Evolutionary conservation across 1,140 invertebrate genomes (phyloP).

Genomic region (Eupristina koningsbergeri): DNA sequence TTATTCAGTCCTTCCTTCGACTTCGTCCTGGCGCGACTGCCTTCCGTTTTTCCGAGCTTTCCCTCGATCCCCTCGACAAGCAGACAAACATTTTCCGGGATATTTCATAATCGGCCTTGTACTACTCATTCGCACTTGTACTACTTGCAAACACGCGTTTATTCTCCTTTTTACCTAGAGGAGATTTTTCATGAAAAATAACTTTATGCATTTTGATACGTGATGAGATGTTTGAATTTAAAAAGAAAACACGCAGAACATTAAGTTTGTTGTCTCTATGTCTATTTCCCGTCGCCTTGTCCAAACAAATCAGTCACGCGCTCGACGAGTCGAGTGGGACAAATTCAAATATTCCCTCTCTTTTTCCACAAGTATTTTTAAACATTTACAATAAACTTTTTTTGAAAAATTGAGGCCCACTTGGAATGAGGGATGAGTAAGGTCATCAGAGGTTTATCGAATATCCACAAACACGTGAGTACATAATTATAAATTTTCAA

Average conservation of each 20-base stretch:
- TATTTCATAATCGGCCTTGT: background rate
- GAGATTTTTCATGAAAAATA: no score
- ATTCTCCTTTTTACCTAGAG: background rate
- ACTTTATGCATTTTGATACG: background rate
- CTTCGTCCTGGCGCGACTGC: constrained; percentile 57
- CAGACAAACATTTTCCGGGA: background rate
- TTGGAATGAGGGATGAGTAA: background rate
- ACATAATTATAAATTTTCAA: background rate
- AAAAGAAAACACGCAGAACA: background rate
- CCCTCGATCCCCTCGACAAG: background rate
- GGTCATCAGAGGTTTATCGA: no score
- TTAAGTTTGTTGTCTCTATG: background rate
- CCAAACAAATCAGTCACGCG: background rate
- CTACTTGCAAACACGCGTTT: constrained; percentile 11
- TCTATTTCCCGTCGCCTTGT: background rate
- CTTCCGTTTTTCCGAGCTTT: background rate
- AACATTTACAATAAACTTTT: background rate
- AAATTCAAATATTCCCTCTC: background rate
- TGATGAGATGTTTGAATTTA: background rate
- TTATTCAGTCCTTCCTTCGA: constrained; percentile 64
- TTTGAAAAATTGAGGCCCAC: background rate
- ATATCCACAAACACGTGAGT: constrained; percentile 34
- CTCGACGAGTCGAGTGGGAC: constrained; percentile 36
- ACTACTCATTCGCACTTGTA: constrained; percentile 4
- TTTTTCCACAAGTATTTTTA: background rate